These are phyloP conservation scores for Macroteleia sp. DNA, from an alignment of 2,888 invertebrate genomes.

Conservation along the genomic window DNA sequence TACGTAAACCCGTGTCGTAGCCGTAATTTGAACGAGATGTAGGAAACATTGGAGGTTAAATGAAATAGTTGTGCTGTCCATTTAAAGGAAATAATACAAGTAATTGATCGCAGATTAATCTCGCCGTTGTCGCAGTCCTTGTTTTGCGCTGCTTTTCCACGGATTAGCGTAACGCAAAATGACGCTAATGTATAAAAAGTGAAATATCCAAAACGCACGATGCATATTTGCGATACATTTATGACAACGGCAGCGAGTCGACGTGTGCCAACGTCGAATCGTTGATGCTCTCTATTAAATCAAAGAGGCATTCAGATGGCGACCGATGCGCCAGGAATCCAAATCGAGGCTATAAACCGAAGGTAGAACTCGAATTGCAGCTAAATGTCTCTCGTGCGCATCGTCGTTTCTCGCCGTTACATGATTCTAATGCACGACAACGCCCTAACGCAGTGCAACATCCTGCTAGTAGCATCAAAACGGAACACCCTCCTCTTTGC, in stretches of 20 bases:
- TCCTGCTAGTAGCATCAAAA: constrained; percentile 36
- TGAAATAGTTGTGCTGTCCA: constrained; percentile 30
- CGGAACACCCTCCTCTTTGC: constrained; percentile 1
- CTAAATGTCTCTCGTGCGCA: constrained; percentile 65
- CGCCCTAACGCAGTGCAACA: constrained; percentile 52
- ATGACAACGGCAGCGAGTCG: constrained; percentile 26
- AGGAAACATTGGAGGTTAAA: constrained; percentile 33
- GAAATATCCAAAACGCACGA: constrained; percentile 34
- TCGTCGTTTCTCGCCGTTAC: constrained; percentile 40
- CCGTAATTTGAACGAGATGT: constrained; percentile 50
- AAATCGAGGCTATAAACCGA: constrained; percentile 76
- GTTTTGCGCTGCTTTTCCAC: too few species aligned
- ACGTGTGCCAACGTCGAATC: constrained; percentile 64
- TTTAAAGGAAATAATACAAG: constrained; percentile 32
- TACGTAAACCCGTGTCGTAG: constrained; percentile 51
- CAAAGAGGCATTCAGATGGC: constrained; percentile 79
- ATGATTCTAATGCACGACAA: constrained; percentile 49
- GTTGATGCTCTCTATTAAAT: constrained; percentile 80
- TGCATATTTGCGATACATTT: constrained; percentile 48
- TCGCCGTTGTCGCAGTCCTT: too few species aligned
- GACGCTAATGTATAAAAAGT: constrained; percentile 30
- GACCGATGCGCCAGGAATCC: constrained; percentile 77
- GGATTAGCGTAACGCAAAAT: too few species aligned
- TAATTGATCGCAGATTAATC: too few species aligned
- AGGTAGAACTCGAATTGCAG: constrained; percentile 67